Percentiles rank a stretch among this genome's conserved stretches.
phyloP scores from a whole-genome alignment of 2,797 vertebrate genomes.

The Artibeus jamaicensis region DNA sequence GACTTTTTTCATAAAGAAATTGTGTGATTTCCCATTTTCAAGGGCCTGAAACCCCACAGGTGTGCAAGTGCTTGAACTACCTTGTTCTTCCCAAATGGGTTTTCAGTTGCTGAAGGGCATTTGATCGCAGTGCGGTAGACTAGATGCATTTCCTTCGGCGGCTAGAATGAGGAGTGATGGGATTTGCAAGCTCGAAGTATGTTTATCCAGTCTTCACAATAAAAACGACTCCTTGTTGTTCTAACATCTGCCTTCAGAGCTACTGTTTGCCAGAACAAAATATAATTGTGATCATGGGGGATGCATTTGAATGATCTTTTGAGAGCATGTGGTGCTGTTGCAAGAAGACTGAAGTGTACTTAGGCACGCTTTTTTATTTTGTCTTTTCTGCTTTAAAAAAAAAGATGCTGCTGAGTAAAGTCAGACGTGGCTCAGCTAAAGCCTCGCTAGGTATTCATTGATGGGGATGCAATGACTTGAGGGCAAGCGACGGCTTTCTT shows the following conservation, averaged over 20 bases:
- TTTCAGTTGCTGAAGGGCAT: not conserved
- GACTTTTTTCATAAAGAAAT: not conserved
- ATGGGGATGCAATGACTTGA: not conserved
- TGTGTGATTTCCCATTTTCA: not conserved
- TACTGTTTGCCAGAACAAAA: not conserved
- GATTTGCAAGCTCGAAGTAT: not conserved
- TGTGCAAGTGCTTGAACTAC: not conserved
- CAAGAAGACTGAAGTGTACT: not conserved
- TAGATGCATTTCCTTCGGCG: not conserved
- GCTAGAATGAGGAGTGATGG: not conserved
- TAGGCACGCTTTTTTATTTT: not conserved
- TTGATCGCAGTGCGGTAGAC: not conserved
- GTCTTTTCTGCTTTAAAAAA: conserved; percentile 14
- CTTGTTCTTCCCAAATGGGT: not conserved
- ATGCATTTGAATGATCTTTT: not conserved
- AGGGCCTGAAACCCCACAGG: not conserved
- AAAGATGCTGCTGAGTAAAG: not conserved
- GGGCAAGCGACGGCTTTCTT: not conserved
- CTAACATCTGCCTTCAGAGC: not conserved
- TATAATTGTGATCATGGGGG: not conserved
- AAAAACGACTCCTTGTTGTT: conserved; percentile 23
- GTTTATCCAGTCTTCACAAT: not conserved
- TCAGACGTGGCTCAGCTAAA: not conserved
- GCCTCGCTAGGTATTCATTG: not conserved
- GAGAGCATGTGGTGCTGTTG: not conserved